Evolutionary conservation across 2,113 vertebrate genomes (phyloP).

Genomic region (Dipodomys stephensi): DNA sequence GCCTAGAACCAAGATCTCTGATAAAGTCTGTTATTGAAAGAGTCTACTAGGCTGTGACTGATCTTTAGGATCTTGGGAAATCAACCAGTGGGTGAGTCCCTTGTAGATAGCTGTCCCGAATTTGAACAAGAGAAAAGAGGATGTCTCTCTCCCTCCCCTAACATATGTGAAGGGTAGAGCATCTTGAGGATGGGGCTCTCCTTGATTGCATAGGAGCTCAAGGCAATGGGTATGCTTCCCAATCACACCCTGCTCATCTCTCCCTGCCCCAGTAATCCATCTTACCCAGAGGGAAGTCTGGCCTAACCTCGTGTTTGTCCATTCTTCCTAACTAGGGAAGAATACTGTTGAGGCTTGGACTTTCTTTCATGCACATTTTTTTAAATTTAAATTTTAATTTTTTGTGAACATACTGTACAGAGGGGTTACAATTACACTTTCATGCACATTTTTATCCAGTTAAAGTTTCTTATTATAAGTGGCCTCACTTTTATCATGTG

Average conservation of each 20-base stretch:
- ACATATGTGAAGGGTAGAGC: neutral
- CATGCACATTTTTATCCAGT: neutral
- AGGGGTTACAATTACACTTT: neutral
- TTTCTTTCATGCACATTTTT: neutral
- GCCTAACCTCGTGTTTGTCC: neutral
- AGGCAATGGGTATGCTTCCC: neutral
- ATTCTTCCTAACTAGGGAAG: neutral
- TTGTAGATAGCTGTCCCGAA: too few relatives aligned
- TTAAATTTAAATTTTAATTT: neutral
- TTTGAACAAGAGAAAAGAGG: neutral
- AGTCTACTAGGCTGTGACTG: neutral
- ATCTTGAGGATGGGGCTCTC: neutral
- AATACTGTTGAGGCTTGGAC: neutral
- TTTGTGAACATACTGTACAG: too few relatives aligned
- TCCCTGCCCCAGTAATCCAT: neutral
- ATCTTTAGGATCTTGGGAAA: neutral
- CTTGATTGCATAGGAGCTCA: neutral
- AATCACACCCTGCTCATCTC: neutral
- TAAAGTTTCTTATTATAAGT: neutral
- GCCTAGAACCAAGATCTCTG: neutral
- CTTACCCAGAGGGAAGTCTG: neutral
- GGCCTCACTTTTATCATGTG: neutral
- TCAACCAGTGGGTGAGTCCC: neutral
- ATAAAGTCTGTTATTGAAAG: neutral
- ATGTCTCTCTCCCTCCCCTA: neutral